These are phyloP conservation scores for Cheilosia pagana DNA, from an alignment of 2,888 invertebrate genomes.

Conservation along the genomic window DNA sequence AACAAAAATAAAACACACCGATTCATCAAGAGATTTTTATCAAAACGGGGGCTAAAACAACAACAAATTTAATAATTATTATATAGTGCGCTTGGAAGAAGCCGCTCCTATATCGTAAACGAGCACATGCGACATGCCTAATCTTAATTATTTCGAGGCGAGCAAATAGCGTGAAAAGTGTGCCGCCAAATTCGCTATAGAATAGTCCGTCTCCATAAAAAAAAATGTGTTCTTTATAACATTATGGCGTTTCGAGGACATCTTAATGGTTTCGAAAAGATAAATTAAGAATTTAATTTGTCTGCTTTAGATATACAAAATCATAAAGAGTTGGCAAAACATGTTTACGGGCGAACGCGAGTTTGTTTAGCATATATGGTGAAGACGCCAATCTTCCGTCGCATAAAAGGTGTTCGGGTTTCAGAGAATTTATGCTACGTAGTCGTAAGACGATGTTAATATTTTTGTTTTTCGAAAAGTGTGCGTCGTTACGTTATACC, in stretches of 20 bases:
- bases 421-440: too few species aligned
- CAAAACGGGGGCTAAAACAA: slow-evolving; percentile 11
- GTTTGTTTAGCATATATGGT: too few species aligned
- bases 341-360: too few species aligned
- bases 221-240: background rate
- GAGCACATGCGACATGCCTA: background rate
- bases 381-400: too few species aligned
- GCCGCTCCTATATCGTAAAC: slow-evolving; percentile 32
- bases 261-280: too few species aligned
- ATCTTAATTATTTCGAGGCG: slow-evolving; percentile 19
- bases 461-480: too few species aligned
- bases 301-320: too few species aligned
- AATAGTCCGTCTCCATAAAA: background rate
- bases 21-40: slow-evolving; percentile 23
- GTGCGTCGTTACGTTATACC: too few species aligned
- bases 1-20: slow-evolving; percentile 1
- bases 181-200: background rate
- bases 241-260: background rate
- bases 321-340: too few species aligned
- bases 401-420: too few species aligned
- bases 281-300: too few species aligned
- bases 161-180: slow-evolving; percentile 11
- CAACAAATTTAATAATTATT: slow-evolving; percentile 1
- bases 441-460: too few species aligned
- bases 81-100: slow-evolving; percentile 12